Base-by-base conservation (phyloP, 64 coral and sea anemone species). In the Pocillopora verrucosa region DNA sequence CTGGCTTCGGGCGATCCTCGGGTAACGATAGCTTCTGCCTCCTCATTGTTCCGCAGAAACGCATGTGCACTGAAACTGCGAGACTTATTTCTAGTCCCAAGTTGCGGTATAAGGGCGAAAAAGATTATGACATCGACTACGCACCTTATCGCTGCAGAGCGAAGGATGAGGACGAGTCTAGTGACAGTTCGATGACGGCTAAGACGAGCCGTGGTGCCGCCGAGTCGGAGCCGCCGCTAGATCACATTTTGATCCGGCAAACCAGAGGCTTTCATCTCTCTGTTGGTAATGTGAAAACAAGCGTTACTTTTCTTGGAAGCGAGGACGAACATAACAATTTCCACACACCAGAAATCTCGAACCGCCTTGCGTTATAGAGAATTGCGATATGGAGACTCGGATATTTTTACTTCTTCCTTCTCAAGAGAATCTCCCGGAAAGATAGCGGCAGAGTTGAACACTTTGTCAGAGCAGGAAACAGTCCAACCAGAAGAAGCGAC, bases 141-240 rank as follows among this genome's bases (percentile, higher is more conserved):
- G 88, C 82, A 16, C 88, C 82, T 6, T 92, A 57, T 56, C n/a
- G 16, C 45, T 37, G 56, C 56, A 88, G 16, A 80, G 73, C 51
- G 9, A n/a, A 87, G 17, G 84, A 87, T 60, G 70, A 24, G 0
- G 90, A 92, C 24, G 91, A 94, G 34, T 97, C 84, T 0, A 97
- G 95, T 76, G 95, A 97, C 63, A 93, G 95, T 61, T 96, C 94
- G 62, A 56, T 88, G 65, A 94, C 88, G 19, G 90, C 84, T 13
- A 97, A 85, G 70, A 97, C 95, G 95, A 97, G 84, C 95, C 95
- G 45, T 83, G 90, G 90, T 72, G 17, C 36, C 90, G 41, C 86
- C 82, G 12, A 20, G 64, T 11, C 65, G 82, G 41, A 45, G 65
- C 45, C 45, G 73, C 89, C 0, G 60, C 69, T 10, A 80, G 37